Conservation (phyloP, 2,888 invertebrate genomes). For the Synergus gifuensis region DNA sequence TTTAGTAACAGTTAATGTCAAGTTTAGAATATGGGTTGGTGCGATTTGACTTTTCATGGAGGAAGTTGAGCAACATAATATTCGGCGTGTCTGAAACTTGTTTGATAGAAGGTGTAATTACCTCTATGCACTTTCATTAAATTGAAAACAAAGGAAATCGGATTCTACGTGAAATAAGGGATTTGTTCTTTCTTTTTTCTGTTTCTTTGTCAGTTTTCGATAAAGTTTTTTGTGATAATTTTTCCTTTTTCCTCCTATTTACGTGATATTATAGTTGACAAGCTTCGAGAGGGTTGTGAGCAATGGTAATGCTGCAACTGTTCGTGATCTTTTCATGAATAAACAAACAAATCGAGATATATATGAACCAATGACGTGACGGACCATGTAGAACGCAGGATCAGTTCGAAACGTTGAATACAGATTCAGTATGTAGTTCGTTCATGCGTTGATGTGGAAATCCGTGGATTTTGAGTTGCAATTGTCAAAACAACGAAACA, state of each 20-base stretch:
- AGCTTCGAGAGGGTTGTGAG: not conserved
- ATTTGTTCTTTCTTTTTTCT: not conserved
- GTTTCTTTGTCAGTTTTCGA: not conserved
- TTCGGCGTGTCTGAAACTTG: conserved; percentile 10
- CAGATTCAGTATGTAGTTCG: conserved; percentile 16
- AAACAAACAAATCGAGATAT: conserved; percentile 55
- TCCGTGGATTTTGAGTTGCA: conserved; percentile 12
- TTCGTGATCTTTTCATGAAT: conserved; percentile 56
- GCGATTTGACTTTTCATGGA: conserved; percentile 14
- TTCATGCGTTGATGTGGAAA: conserved; percentile 36
- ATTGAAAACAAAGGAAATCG: not conserved
- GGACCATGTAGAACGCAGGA: conserved; percentile 53
- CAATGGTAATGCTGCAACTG: conserved; percentile 18
- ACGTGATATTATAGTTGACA: not conserved
- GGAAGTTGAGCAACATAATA: conserved; percentile 17
- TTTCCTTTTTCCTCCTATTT: not conserved
- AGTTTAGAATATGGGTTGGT: conserved; percentile 33
- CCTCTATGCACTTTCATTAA: not conserved
- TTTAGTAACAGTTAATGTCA: conserved; percentile 37
- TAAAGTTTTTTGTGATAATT: not conserved
- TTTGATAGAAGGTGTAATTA: not conserved
- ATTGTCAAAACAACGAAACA: not conserved
- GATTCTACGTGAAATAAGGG: not conserved
- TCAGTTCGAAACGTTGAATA: conserved; percentile 39
- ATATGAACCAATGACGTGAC: conserved; percentile 53